These are phyloP conservation scores for Dolomedes plantarius DNA, from an alignment of 2,888 invertebrate genomes.

Conservation along the genomic window DNA sequence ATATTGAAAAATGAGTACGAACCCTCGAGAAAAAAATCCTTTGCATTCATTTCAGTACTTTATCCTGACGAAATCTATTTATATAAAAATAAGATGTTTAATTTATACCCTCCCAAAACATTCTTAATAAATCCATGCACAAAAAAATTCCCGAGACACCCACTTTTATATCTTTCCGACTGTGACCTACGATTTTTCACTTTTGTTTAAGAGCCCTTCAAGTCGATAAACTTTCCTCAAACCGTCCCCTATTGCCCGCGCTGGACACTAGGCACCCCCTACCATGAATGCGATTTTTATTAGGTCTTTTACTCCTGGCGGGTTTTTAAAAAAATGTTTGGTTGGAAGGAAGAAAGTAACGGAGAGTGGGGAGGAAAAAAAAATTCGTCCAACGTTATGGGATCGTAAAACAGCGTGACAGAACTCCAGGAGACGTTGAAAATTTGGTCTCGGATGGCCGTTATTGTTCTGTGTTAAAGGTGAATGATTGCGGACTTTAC, in stretches of 20 bases:
- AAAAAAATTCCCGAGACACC: too few relatives aligned
- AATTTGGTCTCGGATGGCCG: neutral
- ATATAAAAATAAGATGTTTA: too few relatives aligned
- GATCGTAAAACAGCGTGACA: constrained; percentile 58
- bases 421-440: constrained; percentile 32
- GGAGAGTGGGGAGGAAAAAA: constrained; percentile 51
- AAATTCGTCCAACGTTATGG: constrained; percentile 27
- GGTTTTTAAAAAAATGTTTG: constrained; percentile 46
- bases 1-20: too few relatives aligned
- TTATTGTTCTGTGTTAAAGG: constrained; percentile 9
- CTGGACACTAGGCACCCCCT: constrained; percentile 33
- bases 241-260: neutral
- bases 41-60: too few relatives aligned
- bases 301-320: constrained; percentile 54
- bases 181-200: neutral
- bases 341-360: too few relatives aligned
- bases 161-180: neutral
- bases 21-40: too few relatives aligned
- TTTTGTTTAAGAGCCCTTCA: neutral
- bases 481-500: constrained; percentile 20
- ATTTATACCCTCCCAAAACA: too few relatives aligned
- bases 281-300: constrained; percentile 69
- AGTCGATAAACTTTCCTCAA: neutral
- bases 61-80: too few relatives aligned
- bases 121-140: too few relatives aligned